Evolutionary conservation across 2,113 vertebrate species (phyloP), one percentile per base, ranked within the genome.

Genomic region (Hippocampus guttulatus): DNA sequence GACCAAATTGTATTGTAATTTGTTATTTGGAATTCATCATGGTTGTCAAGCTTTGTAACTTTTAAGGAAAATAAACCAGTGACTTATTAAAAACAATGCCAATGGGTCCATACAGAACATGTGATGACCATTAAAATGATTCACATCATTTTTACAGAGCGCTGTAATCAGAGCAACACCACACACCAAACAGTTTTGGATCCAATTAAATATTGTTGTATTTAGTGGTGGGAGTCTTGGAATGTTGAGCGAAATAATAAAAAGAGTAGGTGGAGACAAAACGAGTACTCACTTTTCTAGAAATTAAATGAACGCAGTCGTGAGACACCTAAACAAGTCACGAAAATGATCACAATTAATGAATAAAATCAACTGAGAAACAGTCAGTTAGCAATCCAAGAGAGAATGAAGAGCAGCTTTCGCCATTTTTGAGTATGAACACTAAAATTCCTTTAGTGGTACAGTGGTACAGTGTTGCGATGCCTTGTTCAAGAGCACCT

Each of bases 231-330:
- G 21, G 21, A 64, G 41, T 15, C 5, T 65, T 43, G 41, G 63
- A 65, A 45, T 65, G 63, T 45, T 41, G 14, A 47, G 57, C 14
- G 41, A 65, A 45, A 65, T 41, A n/a, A 41, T n/a, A 14, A 64
- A 64, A 41, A 64, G 43, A 64, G 62, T 64, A 64, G 62, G 21
- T 23, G 40, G 62, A 7, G 40, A 64, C 62, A 23, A 43, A 64
- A 64, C 21, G 18, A 18, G 16, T 51, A 43, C 20, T 64, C 40
- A 41, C 33, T 38, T 18, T 9, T 20, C 10, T 41, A 12, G 11
- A 41, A 43, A 64, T 41, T 64, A 41, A 64, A 64, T 20, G 21
- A 43, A 64, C 4, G 43, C 40, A 14, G 12, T 58, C 21, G n/a
- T 2, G 38, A 21, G 62, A 23, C 40, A 12, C 9, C 9, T 21